Evolutionary conservation across 2,113 vertebrate genomes (phyloP).

Genomic region (Redunca redunca): DNA sequence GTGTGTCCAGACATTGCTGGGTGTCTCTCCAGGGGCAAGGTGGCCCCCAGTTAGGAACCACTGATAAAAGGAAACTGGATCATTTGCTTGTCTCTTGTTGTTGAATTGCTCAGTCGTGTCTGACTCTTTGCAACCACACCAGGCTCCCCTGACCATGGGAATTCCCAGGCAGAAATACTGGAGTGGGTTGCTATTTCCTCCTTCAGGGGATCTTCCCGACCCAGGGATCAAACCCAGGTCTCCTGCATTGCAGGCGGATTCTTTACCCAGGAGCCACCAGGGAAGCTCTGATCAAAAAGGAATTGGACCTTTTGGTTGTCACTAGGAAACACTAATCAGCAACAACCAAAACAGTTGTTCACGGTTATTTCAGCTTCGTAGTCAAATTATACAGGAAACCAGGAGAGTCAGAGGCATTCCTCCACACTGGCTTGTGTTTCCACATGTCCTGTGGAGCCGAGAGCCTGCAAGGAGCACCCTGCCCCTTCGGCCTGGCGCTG

Average conservation of each 20-base stretch:
- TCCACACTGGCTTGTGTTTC: neutral
- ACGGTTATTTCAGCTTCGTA: neutral
- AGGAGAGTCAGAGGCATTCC: neutral
- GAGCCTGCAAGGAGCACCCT: neutral
- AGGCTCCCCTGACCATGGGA: neutral
- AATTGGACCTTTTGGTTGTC: neutral
- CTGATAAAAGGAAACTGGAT: neutral
- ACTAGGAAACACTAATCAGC: neutral
- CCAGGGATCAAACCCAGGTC: neutral
- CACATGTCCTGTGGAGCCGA: neutral
- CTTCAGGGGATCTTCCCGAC: neutral
- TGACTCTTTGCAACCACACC: neutral
- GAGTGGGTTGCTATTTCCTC: neutral
- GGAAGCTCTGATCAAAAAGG: neutral
- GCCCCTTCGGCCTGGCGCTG: neutral
- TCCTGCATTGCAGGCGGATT: neutral
- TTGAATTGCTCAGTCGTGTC: fast-evolving
- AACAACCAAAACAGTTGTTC: neutral
- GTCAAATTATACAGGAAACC: neutral
- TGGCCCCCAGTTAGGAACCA: neutral
- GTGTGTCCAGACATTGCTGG: neutral
- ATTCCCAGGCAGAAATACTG: neutral
- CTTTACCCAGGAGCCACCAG: neutral
- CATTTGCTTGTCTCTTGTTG: neutral
- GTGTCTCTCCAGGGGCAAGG: neutral